Conservation (phyloP, 2,113 vertebrate species). For the Geococcyx californianus region DNA sequence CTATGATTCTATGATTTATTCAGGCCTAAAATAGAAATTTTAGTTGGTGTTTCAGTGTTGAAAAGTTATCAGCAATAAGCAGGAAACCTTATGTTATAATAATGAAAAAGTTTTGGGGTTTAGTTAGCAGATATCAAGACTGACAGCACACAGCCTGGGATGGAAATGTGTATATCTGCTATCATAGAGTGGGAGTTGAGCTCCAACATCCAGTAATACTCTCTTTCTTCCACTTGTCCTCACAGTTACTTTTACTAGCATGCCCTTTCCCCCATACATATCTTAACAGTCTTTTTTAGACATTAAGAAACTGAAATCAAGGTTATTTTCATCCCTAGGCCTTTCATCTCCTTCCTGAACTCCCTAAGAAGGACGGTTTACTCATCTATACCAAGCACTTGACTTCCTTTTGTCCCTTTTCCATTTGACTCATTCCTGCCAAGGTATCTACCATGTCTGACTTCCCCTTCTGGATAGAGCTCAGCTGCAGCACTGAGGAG, state of each 20-base stretch:
- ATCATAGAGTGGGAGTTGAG: neutral
- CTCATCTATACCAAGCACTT: neutral
- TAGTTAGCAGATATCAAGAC: neutral
- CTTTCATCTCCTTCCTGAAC: neutral
- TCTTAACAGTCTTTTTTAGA: neutral
- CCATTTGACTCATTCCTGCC: conserved; percentile 10
- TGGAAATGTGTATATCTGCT: neutral
- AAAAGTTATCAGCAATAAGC: neutral
- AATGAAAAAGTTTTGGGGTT: neutral
- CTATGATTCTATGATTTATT: neutral
- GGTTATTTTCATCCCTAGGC: neutral
- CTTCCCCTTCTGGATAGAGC: neutral
- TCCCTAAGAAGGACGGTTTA: neutral
- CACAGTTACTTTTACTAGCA: neutral
- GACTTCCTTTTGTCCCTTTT: conserved; percentile 9
- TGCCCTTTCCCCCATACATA: neutral
- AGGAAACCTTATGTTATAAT: neutral
- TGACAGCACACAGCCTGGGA: neutral
- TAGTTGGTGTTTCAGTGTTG: neutral
- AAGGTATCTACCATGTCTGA: neutral
- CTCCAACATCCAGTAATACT: neutral
- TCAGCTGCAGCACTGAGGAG: neutral
- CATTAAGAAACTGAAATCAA: neutral
- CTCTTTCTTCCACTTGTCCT: neutral
- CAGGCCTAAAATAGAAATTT: neutral